Evolutionary conservation across 1,140 invertebrate species (phyloP), one percentile per base, ranked within the genome.

Genomic region (Drosophila lowei): DNA sequence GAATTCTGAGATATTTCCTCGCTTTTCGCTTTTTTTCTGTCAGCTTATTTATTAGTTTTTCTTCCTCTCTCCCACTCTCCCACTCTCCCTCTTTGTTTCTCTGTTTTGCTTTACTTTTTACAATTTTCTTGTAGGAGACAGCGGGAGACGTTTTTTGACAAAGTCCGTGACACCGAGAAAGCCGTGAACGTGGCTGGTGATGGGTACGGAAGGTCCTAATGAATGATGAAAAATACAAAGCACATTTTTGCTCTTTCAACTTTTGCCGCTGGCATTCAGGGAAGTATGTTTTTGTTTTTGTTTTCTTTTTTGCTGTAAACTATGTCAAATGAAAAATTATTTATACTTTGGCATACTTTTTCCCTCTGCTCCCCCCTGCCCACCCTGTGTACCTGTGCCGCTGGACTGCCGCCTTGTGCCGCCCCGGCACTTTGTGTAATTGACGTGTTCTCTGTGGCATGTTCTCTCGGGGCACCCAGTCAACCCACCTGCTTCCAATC

Each of bases 11-110:
- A 47, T 56, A 62, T 77, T 70, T 48, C 64, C 41, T 15, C 42
- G 13, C 42, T 47, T 46, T 75, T 48, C 30, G 60, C 61, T 49
- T 52, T 23, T 59, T 55, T 44, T 16, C 42, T 50, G 72, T 64
- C 68, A 47, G 62, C 72, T 75, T 75, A 75, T 75, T 75, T 75
- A 75, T 75, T 77, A 70, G 74, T 76, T 70, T 75, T 62, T 25
- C 41, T 54, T 25, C n/a, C 43, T 62, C 25, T 21, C 34, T 55
- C 16, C 11, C 34, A 30, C 38, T 23, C 21, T 23, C 2, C 4
- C 2, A 2, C 21, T 3, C 23, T 25, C 2, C 48, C 49, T 30
- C 53, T 13, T 59, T 64, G 6, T 48, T 43, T 18, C 57, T 62
- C 58, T 52, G n/a, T 52, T 41, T 52, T 52, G 34, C 25, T 49